Conservation (phyloP, 2,888 invertebrate species). For the Xanthia togata region DNA sequence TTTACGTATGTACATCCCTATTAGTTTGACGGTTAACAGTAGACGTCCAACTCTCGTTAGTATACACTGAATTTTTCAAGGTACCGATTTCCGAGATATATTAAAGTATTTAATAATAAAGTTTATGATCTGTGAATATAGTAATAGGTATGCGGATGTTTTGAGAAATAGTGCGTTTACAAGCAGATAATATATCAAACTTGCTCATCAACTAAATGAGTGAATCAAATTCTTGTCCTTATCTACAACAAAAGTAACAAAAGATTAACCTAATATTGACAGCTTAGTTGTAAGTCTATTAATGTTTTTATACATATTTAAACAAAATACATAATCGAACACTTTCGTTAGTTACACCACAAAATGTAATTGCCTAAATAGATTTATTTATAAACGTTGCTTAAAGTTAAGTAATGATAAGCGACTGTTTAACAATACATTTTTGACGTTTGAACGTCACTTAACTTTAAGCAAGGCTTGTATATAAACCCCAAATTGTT, state of each 20-base stretch:
- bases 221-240: no score
- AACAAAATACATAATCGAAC: slow-evolving; percentile 27
- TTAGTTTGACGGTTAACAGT: slow-evolving; percentile 62
- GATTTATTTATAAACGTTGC: no score
- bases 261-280: no score
- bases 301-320: not conserved
- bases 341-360: not conserved
- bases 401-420: no score
- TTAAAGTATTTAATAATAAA: slow-evolving; percentile 45
- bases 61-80: slow-evolving; percentile 53
- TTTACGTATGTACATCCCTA: slow-evolving; percentile 20
- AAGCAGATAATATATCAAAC: not conserved
- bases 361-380: not conserved
- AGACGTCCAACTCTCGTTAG: slow-evolving; percentile 56
- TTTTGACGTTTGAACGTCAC: no score
- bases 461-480: no score
- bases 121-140: slow-evolving; percentile 37
- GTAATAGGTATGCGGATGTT: slow-evolving; percentile 28
- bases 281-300: no score
- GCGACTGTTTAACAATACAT: no score
- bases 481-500: not conserved
- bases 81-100: slow-evolving; percentile 40
- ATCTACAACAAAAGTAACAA: no score
- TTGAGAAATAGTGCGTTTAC: not conserved
- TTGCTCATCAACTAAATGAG: no score